Evolutionary conservation across 2,113 vertebrate genomes (phyloP).

Genomic region (Saguinus midas): DNA sequence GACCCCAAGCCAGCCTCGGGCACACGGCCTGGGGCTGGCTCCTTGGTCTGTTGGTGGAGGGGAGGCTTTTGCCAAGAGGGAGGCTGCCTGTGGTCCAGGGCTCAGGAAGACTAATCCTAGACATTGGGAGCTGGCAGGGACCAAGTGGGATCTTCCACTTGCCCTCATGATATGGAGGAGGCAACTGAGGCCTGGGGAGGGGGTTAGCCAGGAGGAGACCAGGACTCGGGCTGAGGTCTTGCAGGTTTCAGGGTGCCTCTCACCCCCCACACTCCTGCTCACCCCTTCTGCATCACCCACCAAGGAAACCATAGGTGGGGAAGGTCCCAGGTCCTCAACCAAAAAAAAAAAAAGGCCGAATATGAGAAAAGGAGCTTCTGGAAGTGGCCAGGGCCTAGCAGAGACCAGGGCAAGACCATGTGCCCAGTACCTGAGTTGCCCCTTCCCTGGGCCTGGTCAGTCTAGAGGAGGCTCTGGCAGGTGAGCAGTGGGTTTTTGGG

Average conservation of each 20-base stretch:
- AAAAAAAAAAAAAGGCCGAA: neutral
- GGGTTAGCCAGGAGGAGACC: neutral
- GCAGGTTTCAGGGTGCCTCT: neutral
- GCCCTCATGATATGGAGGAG: neutral
- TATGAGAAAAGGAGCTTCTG: neutral
- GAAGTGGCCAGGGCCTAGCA: neutral
- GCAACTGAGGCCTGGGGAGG: neutral
- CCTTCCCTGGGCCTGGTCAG: neutral
- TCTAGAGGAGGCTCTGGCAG: neutral
- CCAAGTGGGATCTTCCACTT: neutral
- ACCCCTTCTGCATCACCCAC: neutral
- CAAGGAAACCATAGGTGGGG: neutral
- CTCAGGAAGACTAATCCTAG: neutral
- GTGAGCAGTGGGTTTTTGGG: fast-evolving
- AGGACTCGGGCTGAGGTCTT: neutral
- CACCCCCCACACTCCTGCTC: neutral
- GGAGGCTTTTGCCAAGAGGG: neutral
- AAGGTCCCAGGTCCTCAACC: neutral
- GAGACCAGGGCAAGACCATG: neutral
- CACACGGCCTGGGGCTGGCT: no score
- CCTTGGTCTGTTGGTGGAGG: neutral
- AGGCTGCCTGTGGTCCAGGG: neutral
- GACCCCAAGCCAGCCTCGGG: neutral
- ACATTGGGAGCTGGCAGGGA: neutral
- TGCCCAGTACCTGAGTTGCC: neutral